Evolutionary conservation across 2,113 vertebrate genomes (phyloP).

Genomic region (Podocnemis expansa): DNA sequence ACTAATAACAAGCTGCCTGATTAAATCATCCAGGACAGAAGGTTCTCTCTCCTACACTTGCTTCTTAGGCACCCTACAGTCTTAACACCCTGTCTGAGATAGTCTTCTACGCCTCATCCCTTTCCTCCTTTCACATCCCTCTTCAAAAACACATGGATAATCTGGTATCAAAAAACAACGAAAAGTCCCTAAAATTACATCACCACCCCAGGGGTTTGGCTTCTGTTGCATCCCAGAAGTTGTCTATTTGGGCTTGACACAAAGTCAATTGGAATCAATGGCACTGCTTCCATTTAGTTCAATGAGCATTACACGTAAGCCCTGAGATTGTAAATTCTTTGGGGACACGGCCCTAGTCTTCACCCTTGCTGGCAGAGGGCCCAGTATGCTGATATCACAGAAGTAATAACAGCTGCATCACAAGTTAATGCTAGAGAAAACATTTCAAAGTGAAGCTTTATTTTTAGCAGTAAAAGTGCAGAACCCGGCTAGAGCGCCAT

Average conservation of each 20-base stretch:
- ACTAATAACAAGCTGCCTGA: background rate
- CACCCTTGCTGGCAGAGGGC: background rate
- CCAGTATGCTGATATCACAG: background rate
- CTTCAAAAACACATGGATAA: background rate
- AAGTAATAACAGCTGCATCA: background rate
- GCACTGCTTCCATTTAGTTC: background rate
- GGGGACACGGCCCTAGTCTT: background rate
- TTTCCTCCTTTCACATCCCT: background rate
- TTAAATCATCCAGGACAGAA: background rate
- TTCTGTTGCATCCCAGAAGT: background rate
- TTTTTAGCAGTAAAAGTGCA: background rate
- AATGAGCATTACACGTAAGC: background rate
- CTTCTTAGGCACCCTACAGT: background rate
- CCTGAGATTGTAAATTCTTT: background rate
- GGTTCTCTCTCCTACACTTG: background rate
- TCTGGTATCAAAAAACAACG: background rate
- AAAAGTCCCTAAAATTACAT: background rate
- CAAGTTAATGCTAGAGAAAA: background rate
- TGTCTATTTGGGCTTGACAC: background rate
- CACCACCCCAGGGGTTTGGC: background rate
- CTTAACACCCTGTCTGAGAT: background rate
- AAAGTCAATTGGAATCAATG: fast-evolving
- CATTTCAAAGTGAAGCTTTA: background rate
- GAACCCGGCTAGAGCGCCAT: background rate
- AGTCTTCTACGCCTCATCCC: background rate